Evolutionary conservation across 2,113 vertebrate genomes (phyloP), one percentile per base, ranked within the genome.

Genomic region (Baryphthengus martii): DNA sequence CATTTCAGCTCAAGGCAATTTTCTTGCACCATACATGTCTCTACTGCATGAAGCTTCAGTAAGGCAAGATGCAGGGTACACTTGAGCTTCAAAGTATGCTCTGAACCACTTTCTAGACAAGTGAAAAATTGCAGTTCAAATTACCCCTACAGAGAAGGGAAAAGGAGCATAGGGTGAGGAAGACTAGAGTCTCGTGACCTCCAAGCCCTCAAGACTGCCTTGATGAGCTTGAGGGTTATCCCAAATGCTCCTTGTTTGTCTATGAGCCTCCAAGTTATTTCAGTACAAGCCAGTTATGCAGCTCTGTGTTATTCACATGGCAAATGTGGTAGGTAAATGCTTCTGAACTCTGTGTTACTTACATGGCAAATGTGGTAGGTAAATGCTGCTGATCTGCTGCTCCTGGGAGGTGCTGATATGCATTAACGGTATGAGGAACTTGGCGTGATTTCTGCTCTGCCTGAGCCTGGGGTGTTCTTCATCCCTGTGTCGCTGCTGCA

Each of bases 361-460:
- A n/a, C n/a, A n/a, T n/a, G n/a, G n/a, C n/a, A n/a, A 50, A 81
- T 66, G 55, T 68, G 63, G 78, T 77, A 81, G 67, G 88, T 88
- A 80, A 86, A 80, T 62, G 73, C 44, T 55, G 47, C 40, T 77
- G 45, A 40, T 89, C 21, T 86, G 35, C 66, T 87, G 0, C n/a
- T 81, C 44, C 44, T 81, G 68, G 65, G 65, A 87, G 65, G 35
- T 87, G 72, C 26, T 84, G 55, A 9, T 85, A 3, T 37, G 61
- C 16, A 17, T 62, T 85, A 83, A 19, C 13, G 42, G 45, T 86
- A 94, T 85, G 85, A 92, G 66, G 80, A 90, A 90, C 53, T 67
- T 86, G 68, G 68, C 21, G 2, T 0, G 0, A 33, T 56, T 77
- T 86, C 65, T 75, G 52, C 73, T 39, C 35, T 86, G 11, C 35